phyloP scores from a whole-genome alignment of 1,140 invertebrate species.

The Eubasilissa regina region DNA sequence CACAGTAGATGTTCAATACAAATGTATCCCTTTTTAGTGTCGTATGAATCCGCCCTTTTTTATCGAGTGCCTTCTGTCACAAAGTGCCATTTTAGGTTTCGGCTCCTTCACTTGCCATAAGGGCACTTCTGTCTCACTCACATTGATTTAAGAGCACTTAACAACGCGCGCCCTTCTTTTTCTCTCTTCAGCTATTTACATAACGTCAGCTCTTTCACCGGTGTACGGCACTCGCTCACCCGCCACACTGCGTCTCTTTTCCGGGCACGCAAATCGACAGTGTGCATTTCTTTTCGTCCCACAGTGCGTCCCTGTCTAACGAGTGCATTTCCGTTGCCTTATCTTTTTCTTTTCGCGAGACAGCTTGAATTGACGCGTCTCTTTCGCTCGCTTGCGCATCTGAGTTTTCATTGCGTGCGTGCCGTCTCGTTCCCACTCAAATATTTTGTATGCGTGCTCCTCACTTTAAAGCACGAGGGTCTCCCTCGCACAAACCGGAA shows the following conservation, averaged over 20 bases:
- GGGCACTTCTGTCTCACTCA: slow-evolving; percentile 5
- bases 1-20: no score
- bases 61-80: no score
- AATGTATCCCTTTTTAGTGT: no score
- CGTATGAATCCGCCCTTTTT: no score
- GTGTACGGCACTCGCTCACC: background rate
- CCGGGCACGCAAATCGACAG: background rate
- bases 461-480: background rate
- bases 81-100: no score
- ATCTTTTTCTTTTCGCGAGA: background rate
- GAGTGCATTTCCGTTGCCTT: slow-evolving; percentile 38
- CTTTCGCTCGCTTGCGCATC: slow-evolving; percentile 7
- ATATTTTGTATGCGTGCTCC: background rate
- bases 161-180: slow-evolving; percentile 1
- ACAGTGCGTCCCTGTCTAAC: background rate
- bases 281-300: slow-evolving; percentile 10
- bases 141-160: slow-evolving; percentile 32
- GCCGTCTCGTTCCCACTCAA: background rate
- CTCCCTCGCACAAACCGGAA: slow-evolving; percentile 28
- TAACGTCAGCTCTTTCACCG: background rate
- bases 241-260: background rate
- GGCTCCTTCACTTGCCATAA: background rate
- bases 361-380: slow-evolving; percentile 7
- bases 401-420: background rate
- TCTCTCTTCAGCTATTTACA: background rate